Evolutionary conservation across 2,113 vertebrate species (phyloP), one percentile per base, ranked within the genome.

Genomic region (Nothocercus julius): DNA sequence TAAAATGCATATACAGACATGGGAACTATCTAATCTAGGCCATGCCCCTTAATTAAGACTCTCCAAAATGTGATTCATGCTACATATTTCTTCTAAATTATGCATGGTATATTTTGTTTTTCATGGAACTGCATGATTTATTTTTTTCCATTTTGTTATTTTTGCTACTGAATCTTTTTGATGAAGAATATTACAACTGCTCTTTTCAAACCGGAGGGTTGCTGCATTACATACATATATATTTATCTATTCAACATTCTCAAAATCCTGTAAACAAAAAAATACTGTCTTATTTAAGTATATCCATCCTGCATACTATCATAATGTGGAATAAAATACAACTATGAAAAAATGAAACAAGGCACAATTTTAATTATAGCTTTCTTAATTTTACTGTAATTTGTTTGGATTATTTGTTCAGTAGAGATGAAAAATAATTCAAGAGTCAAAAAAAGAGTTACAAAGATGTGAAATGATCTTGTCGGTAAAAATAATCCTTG

Each of bases 401-500:
- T 93, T 93, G 54, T 77, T 77, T 85, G 75, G 69, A 58, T 82
- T 49, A 67, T 95, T 94, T 90, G 68, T 80, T 94, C 89, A 89
- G 42, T 44, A 81, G 75, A 88, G 45, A 30, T 74, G 47, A 75
- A 90, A 91, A 91, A 83, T 49, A 14, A 25, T 86, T 95, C 20
- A 68, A 47, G 6, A 91, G 53, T 91, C 74, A 82, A 90, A 93
- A 95, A 17, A 0, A 85, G 76, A 42, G 40, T 53, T 80, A 92
- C 13, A 70, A 72, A 85, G 45, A 81, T 28, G 47, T 0, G 2
- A 94, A 77, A 70, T 79, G 58, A 79, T 11, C 27, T 63, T 1
- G 3, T 49, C 72, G 9, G 16, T 24, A 75, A 87, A 83, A 87
- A 68, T 34, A 16, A 64, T 78, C 32, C 6, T 67, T 94, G 92